These are phyloP conservation scores for Perodicticus potto DNA, from an alignment of 2,797 vertebrate genomes.

Conservation along the genomic window DNA sequence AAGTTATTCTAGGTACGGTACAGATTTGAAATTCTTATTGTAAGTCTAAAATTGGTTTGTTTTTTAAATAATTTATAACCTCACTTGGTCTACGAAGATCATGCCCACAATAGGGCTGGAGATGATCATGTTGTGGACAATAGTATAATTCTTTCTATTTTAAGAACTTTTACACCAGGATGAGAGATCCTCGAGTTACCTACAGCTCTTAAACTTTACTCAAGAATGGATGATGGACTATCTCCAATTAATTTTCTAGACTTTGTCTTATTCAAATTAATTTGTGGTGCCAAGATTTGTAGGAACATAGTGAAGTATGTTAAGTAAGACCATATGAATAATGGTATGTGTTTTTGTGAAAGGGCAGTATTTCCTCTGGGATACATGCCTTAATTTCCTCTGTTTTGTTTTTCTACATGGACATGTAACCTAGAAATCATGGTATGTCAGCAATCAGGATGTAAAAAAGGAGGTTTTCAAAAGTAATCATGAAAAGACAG, in stretches of 20 bases:
- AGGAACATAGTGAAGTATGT: background rate
- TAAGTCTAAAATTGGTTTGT: background rate
- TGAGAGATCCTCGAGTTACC: background rate
- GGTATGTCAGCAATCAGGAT: background rate
- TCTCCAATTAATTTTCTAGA: background rate
- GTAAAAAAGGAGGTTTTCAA: background rate
- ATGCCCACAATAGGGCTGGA: background rate
- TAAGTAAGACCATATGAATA: slow-evolving; percentile 17
- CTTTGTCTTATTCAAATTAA: background rate
- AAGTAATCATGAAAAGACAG: background rate
- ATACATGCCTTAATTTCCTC: background rate
- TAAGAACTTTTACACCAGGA: background rate
- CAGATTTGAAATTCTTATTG: background rate
- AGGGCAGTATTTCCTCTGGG: background rate
- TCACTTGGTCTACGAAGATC: background rate
- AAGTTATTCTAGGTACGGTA: background rate
- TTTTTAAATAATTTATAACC: background rate
- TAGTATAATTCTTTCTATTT: background rate
- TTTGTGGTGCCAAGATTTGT: background rate
- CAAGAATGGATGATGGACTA: background rate
- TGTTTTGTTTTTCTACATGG: background rate
- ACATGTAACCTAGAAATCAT: background rate
- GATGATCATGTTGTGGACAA: background rate
- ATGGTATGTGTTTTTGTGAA: background rate
- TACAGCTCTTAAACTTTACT: background rate